These are phyloP conservation scores for Leptestheria dahalacensis DNA, from an alignment of 1,140 invertebrate species.

Conservation along the genomic window DNA sequence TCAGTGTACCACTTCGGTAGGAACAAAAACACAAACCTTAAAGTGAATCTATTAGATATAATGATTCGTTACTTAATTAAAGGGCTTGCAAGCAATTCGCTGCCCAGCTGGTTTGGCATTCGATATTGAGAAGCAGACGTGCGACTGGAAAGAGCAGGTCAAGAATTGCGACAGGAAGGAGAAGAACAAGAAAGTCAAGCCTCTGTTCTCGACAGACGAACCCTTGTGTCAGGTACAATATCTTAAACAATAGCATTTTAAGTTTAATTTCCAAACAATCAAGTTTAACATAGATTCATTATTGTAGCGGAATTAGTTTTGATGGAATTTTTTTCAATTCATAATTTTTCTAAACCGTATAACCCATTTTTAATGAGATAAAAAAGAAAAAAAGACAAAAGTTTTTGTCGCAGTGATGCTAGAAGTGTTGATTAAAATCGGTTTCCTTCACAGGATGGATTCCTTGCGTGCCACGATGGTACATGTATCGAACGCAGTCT, in stretches of 20 bases:
- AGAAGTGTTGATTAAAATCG: too few relatives aligned
- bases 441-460: too few relatives aligned
- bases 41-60: background rate
- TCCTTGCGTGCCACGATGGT: constrained; percentile 69
- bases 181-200: constrained; percentile 77
- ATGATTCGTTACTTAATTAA: constrained; percentile 20
- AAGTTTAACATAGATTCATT: background rate
- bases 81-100: constrained; percentile 80
- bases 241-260: too few relatives aligned
- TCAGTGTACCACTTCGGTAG: constrained; percentile 74
- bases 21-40: constrained; percentile 12
- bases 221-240: constrained; percentile 62
- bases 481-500: constrained; percentile 73
- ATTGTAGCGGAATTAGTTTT: too few relatives aligned
- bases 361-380: too few relatives aligned
- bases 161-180: constrained; percentile 85
- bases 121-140: constrained; percentile 90
- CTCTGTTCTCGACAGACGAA: constrained; percentile 75
- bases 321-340: too few relatives aligned
- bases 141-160: constrained; percentile 85
- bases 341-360: too few relatives aligned
- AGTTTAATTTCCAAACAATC: constrained; percentile 12
- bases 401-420: too few relatives aligned
- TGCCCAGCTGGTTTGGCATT: constrained; percentile 85
- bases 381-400: too few relatives aligned